These are phyloP conservation scores for Agapetus fuscipes DNA, from an alignment of 2,888 invertebrate genomes.

Conservation along the genomic window DNA sequence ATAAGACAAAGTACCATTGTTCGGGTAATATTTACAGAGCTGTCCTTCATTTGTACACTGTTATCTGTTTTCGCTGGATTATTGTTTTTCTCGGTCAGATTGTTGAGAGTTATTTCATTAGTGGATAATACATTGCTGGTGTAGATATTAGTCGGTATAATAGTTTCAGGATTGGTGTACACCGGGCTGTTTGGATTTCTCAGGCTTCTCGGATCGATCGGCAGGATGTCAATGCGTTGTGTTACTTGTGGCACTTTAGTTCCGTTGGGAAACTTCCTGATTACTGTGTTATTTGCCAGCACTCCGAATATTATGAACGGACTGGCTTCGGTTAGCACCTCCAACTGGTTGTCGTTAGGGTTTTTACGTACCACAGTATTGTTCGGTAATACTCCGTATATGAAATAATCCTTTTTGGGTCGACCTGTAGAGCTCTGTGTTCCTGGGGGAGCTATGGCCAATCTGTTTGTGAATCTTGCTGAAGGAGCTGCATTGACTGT, in stretches of 20 bases:
- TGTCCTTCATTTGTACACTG: constrained; percentile 34
- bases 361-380: constrained; percentile 70
- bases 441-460: constrained; percentile 21
- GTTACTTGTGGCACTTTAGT: constrained; percentile 61
- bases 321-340: constrained; percentile 56
- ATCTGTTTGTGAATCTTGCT: constrained; percentile 20
- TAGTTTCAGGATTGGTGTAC: constrained; percentile 47
- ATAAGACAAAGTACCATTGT: constrained; percentile 45
- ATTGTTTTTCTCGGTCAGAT: constrained; percentile 19
- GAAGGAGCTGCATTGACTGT: constrained; percentile 4
- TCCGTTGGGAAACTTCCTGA: constrained; percentile 72
- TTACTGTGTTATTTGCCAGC: constrained; percentile 68
- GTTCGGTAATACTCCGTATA: constrained; percentile 68
- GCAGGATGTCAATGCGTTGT: constrained; percentile 49
- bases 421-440: constrained; percentile 18
- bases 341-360: constrained; percentile 55
- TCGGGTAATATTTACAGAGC: constrained; percentile 48
- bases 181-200: constrained; percentile 52
- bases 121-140: constrained; percentile 53
- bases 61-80: not conserved
- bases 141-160: constrained; percentile 47
- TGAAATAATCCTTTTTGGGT: constrained; percentile 58
- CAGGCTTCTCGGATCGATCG: constrained; percentile 50
- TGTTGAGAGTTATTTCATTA: constrained; percentile 49
- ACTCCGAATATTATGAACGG: constrained; percentile 68